phyloP scores from a whole-genome alignment of 2,888 invertebrate genomes.

The Shargacucullia verbasci region DNA sequence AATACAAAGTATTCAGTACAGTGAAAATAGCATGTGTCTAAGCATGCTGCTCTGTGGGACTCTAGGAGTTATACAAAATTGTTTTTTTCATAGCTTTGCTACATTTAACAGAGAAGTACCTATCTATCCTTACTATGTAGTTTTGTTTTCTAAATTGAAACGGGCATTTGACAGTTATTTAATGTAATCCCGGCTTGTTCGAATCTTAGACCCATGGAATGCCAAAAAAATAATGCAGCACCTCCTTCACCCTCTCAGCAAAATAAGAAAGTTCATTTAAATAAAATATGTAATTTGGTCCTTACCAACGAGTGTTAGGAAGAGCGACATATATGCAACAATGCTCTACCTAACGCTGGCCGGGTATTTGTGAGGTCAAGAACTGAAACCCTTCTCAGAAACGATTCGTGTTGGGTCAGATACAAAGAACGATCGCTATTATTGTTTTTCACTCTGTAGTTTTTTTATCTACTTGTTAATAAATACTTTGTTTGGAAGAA shows the following conservation, averaged over 20 bases:
- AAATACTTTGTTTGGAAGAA: background rate
- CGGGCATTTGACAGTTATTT: too few relatives aligned
- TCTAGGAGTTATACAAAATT: background rate
- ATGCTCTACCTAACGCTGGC: background rate
- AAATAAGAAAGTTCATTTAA: too few relatives aligned
- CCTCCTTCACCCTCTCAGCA: too few relatives aligned
- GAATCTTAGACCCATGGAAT: too few relatives aligned
- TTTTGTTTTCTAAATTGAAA: too few relatives aligned
- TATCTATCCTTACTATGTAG: too few relatives aligned
- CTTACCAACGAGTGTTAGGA: background rate
- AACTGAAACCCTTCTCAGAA: constrained; percentile 13
- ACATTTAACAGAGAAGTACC: background rate
- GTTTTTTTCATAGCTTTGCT: background rate
- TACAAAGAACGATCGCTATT: background rate
- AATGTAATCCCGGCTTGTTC: too few relatives aligned
- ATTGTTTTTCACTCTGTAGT: background rate
- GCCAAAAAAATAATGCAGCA: too few relatives aligned
- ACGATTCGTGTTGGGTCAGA: background rate
- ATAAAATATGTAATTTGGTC: background rate
- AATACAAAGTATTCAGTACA: too few relatives aligned
- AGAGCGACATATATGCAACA: background rate
- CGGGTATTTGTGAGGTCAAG: background rate
- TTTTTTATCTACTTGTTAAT: background rate
- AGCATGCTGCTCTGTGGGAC: background rate
- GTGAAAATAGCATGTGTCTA: background rate